Evolutionary conservation across 1,140 invertebrate species (phyloP).

Genomic region (Macrobrachium nipponense): DNA sequence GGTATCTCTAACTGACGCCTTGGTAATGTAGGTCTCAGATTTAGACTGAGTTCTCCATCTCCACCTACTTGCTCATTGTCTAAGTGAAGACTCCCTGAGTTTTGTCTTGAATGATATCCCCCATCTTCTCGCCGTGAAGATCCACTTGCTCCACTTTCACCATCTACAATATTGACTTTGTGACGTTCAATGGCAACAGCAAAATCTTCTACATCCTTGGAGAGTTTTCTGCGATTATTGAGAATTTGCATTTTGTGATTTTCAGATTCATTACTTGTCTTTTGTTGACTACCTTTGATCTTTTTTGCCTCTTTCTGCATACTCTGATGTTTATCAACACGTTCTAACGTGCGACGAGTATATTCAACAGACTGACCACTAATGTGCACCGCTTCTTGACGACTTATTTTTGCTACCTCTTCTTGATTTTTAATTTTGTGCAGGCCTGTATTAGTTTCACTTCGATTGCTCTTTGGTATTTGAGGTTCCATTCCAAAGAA

Average conservation of each 20-base stretch:
- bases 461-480: constrained; percentile 3
- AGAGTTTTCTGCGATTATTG: constrained; percentile 45
- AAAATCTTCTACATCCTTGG: constrained; percentile 61
- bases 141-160: constrained; percentile 46
- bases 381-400: constrained; percentile 53
- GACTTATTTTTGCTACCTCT: constrained; percentile 43
- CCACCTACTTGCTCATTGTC: constrained; percentile 63
- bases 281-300: not conserved
- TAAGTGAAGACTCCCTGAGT: constrained; percentile 61
- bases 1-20: constrained; percentile 81
- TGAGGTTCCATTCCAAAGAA: constrained; percentile 64
- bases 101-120: constrained; percentile 63
- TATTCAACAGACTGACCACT: constrained; percentile 59
- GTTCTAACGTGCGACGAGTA: constrained; percentile 53
- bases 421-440: constrained; percentile 58
- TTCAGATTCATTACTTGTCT: constrained; percentile 8
- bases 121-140: constrained; percentile 58
- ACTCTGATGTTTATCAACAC: constrained; percentile 47
- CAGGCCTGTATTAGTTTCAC: constrained; percentile 36
- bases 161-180: constrained; percentile 44
- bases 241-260: not conserved
- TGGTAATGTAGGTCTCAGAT: constrained; percentile 81
- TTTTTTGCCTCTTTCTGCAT: constrained; percentile 28
- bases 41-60: constrained; percentile 75
- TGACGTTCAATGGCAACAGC: constrained; percentile 56